phyloP scores from a whole-genome alignment of 1,140 invertebrate genomes.

The Pseudachorutes palmiensis region DNA sequence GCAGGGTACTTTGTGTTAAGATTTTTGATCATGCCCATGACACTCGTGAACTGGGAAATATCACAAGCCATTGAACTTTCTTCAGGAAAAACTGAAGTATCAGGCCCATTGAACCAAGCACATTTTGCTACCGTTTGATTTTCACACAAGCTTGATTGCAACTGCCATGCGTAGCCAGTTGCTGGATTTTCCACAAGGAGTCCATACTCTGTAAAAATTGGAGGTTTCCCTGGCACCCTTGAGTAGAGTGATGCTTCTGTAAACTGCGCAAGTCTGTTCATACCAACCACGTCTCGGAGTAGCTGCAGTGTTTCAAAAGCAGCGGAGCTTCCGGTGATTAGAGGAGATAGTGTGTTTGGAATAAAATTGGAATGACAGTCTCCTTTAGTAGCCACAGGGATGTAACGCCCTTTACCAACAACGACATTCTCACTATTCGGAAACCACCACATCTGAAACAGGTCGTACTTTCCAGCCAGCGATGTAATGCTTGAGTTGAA shows the following conservation, averaged over 20 bases:
- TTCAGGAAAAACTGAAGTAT: conserved; percentile 23
- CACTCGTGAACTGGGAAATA: conserved; percentile 13
- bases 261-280: conserved; percentile 10
- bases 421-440: conserved; percentile 10
- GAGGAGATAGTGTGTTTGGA: background rate
- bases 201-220: conserved; percentile 23
- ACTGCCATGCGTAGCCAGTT: conserved; percentile 12
- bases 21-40: conserved; percentile 14
- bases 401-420: conserved; percentile 6
- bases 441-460: conserved; percentile 27
- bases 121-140: conserved; percentile 9
- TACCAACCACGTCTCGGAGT: background rate
- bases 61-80: conserved; percentile 20
- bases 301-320: conserved; percentile 16
- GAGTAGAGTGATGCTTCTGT: conserved; percentile 16
- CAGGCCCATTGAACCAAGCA: conserved; percentile 14
- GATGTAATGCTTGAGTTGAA: conserved; percentile 17
- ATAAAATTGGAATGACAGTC: conserved; percentile 20
- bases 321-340: background rate
- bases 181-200: conserved; percentile 23
- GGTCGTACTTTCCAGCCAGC: conserved; percentile 18
- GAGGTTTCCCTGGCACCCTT: conserved; percentile 18
- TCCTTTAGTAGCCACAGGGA: background rate
- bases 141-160: conserved; percentile 18
- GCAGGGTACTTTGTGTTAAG: conserved; percentile 16